These are phyloP conservation scores for Perca schrenkii DNA, from an alignment of 2,113 vertebrate species.

Conservation along the genomic window DNA sequence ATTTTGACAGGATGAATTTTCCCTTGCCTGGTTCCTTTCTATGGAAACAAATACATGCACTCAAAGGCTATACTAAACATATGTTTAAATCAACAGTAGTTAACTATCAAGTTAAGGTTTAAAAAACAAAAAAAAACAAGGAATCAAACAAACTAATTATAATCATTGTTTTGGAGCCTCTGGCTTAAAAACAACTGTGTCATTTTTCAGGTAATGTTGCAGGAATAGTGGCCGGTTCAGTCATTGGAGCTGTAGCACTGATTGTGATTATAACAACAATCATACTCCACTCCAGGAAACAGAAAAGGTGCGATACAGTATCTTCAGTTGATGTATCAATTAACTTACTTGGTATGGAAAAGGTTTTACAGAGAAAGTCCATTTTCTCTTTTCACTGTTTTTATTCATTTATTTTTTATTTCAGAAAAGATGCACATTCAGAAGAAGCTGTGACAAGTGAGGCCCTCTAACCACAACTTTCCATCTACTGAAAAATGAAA, in stretches of 20 bases:
- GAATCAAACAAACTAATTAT: not conserved
- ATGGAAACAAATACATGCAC: not conserved
- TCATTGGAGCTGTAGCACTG: conserved; percentile 60
- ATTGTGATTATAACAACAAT: conserved; percentile 50
- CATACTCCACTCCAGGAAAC: conserved; percentile 55
- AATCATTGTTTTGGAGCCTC: not conserved
- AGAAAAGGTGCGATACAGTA: conserved; percentile 48
- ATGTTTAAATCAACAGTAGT: not conserved
- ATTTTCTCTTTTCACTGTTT: not conserved
- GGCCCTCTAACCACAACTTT: conserved; percentile 9
- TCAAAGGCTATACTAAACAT: not conserved
- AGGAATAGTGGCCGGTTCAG: conserved; percentile 73
- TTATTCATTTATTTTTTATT: conserved; percentile 4
- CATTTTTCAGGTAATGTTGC: conserved; percentile 57
- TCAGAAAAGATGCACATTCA: conserved; percentile 52
- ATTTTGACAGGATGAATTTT: not conserved
- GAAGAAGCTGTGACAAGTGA: not conserved
- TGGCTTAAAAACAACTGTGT: conserved; percentile 15
- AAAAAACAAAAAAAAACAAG: not conserved
- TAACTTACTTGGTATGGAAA: not conserved
- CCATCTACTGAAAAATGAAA: not conserved
- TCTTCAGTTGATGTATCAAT: not conserved
- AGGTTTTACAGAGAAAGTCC: not conserved
- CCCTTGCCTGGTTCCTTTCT: not conserved
- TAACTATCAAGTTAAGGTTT: not conserved